Conservation (phyloP, 2,113 vertebrate genomes). For the Rhinoderma darwinii region DNA sequence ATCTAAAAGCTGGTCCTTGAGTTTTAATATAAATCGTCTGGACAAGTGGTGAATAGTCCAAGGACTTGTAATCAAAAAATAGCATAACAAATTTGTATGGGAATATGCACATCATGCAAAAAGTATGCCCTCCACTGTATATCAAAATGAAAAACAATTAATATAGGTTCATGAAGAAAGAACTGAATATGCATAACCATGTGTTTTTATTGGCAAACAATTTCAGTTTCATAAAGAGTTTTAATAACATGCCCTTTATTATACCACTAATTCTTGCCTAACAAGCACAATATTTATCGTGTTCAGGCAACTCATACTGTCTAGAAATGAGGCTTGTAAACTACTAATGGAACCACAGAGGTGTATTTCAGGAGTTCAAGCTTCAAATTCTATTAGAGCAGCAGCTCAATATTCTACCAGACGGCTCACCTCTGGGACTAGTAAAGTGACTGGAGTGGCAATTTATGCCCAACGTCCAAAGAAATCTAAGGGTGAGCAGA, state of each 20-base stretch:
- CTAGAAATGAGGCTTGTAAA: slow-evolving; percentile 33
- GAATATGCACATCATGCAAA: neutral
- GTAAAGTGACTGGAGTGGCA: neutral
- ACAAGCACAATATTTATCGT: slow-evolving; percentile 54
- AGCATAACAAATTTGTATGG: neutral
- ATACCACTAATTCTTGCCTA: slow-evolving; percentile 29
- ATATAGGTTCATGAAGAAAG: neutral
- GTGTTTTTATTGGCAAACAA: neutral
- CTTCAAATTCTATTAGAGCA: slow-evolving; percentile 35
- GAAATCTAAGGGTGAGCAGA: neutral
- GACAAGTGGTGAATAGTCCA: neutral
- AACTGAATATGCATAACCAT: neutral
- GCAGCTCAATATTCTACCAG: neutral
- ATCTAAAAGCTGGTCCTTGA: too few relatives aligned
- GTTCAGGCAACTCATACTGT: neutral
- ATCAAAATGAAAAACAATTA: neutral
- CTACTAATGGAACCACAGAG: slow-evolving; percentile 16
- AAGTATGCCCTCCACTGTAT: neutral
- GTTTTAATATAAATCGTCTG: neutral
- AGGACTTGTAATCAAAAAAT: neutral
- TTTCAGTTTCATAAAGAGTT: slow-evolving; percentile 27
- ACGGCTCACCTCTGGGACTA: neutral
- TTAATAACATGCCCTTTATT: slow-evolving; percentile 23
- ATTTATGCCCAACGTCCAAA: slow-evolving; percentile 21
- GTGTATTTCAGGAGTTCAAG: neutral